Base-by-base conservation (phyloP, 2,888 invertebrate species). In the Hofmannophila pseudospretella region DNA sequence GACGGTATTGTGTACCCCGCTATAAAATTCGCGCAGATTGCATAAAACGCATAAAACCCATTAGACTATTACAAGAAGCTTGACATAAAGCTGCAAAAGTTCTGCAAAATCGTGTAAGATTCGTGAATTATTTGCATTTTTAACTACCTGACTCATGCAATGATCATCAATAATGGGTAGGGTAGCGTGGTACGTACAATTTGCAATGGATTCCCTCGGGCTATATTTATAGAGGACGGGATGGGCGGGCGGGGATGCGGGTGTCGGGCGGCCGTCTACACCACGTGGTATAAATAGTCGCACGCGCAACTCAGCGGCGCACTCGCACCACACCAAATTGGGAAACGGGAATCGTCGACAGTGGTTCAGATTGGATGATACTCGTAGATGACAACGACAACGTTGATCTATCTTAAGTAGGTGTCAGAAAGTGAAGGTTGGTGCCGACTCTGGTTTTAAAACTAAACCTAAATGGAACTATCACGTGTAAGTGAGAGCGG, bases 201-300 rank as follows among this genome's bases (percentile, higher is more conserved):
- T 72, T 63, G 73, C 73, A 66, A 74, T 75, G 78, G 73, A 72
- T 78, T 78, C 70, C 70, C 77, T 73, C 62, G 54, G 59, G 64
- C 68, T 79, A 74, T 79, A 80, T 81, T 74, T 79, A 74, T 71
- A 74, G 53, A 56, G 58, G 46, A 56, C 60, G 63, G 67, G 65
- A 70, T 68, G 65, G 42, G 32, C 37, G 45, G 52, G 22, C 22
- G 22, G 54, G 37, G 44, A 27, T 42, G 42, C 30, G 38, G 13
- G 38, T 19, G 35, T 5, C 7, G 40, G 41, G 38, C 35, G 53
- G 45, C 54, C 16, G 16, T 51, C 52, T 48, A 54, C 48, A 70
- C 73, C 76, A 76, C 76, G 73, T 75, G 72, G 69, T 82, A 84
- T 80, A 71, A 81, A 84, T 84, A 84, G 81, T 63, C 66, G 71